phyloP scores from a whole-genome alignment of 1,140 invertebrate species.

The Bombus cullumanus region DNA sequence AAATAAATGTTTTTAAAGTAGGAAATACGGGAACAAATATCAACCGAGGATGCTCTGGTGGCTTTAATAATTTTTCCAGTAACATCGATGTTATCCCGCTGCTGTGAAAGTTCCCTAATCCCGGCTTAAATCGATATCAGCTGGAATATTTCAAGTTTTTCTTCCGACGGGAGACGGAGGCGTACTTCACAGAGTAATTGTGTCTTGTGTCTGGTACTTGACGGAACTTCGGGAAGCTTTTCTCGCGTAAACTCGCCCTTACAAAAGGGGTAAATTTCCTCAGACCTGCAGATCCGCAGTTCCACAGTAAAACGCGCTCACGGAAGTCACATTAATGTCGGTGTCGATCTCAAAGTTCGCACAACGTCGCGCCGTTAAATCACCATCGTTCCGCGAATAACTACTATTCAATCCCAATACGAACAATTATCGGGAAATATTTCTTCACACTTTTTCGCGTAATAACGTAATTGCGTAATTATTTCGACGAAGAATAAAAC shows the following conservation, averaged over 20 bases:
- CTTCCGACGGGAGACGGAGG: neutral
- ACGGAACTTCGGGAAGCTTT: conserved; percentile 18
- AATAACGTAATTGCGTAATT: neutral
- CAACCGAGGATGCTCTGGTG: too few relatives aligned
- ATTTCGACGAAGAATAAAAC: neutral
- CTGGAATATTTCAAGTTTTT: conserved; percentile 20
- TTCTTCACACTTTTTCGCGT: neutral
- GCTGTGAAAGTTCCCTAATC: conserved; percentile 5
- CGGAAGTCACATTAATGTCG: conserved; percentile 29
- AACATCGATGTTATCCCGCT: neutral
- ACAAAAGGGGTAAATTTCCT: conserved; percentile 13
- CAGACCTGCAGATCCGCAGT: too few relatives aligned
- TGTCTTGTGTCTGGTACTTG: conserved; percentile 1
- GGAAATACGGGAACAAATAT: neutral
- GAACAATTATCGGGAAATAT: conserved; percentile 6
- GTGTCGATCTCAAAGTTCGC: conserved; percentile 12
- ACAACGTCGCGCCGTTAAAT: neutral
- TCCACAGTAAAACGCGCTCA: neutral
- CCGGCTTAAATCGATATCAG: conserved; percentile 17
- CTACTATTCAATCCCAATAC: neutral
- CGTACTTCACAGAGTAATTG: conserved; percentile 14
- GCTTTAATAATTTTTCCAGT: neutral
- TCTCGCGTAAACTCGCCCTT: conserved; percentile 24
- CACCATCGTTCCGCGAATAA: too few relatives aligned
- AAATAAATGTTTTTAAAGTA: neutral